Evolutionary conservation across 2,113 vertebrate genomes (phyloP), one percentile per base, ranked within the genome.

Genomic region (Melanerpes aurifrons): DNA sequence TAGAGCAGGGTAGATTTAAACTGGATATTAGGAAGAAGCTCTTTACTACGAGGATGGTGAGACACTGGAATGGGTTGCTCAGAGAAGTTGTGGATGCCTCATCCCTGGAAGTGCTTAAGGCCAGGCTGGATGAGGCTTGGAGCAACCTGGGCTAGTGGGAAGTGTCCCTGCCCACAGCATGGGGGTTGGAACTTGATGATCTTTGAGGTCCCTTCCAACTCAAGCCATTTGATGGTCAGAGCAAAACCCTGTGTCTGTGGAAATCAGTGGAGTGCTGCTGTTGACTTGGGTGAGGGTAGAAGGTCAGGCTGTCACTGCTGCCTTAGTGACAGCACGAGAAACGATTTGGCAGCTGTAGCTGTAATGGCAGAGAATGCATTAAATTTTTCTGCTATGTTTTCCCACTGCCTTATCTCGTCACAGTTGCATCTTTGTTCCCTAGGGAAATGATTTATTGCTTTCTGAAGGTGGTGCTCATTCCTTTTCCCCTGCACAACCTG

Each of bases 391-490:
- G 87, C 89, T 37, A 1, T 89, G 91, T 93, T 92, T 92, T 17
- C 88, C 82, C 72, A 70, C 68, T 0, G 0, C 85, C 59, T 87
- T 47, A n/a, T 76, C 86, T 88, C 25, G 0, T 69, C 66, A 1
- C 80, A 3, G 48, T 78, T 75, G 83, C 91, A 68, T 43, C 91
- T 89, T 58, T 69, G 57, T 6, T 88, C 95, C 76, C 87, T 0
- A 45, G 95, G 87, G 95, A 56, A 81, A 68, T 56, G 26, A 86
- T 95, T 94, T 71, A 54, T 50, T 45, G 91, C 91, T 18, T 71
- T 94, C 75, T 92, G 91, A 81, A 89, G 85, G 94, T 91, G 91
- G 62, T 95, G 87, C 82, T 95, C 69, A 2, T 21, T 68, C 50
- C 78, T 93, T 48, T 82, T 32, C 68, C 63, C 62, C 74, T 26